A percentile compares a stretch with the other conserved stretches of the same genome.
Conservation (phyloP, 2,888 invertebrate genomes). For the Arge pagana region DNA sequence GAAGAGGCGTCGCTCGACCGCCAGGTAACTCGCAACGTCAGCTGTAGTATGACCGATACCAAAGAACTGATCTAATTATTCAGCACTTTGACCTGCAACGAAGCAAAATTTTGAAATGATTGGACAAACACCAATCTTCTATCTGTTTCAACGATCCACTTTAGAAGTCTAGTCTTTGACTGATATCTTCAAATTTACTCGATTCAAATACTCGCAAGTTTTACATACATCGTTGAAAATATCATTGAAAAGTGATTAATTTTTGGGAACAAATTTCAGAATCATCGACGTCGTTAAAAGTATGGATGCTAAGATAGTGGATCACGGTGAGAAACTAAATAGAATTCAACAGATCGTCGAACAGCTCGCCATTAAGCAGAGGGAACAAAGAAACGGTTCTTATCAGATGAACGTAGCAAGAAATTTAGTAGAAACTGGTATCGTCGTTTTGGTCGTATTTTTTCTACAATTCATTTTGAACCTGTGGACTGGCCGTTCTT, state of each 20-base stretch:
- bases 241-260: not conserved
- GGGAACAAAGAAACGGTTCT: constrained; percentile 45
- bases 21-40: too few species aligned
- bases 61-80: too few species aligned
- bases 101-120: not conserved
- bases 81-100: too few species aligned
- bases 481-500: constrained; percentile 39
- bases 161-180: not conserved
- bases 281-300: constrained; percentile 47
- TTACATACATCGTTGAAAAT: not conserved
- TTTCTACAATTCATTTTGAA: constrained; percentile 49
- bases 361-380: constrained; percentile 50
- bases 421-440: constrained; percentile 47
- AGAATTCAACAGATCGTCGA: constrained; percentile 52
- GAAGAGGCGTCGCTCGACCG: constrained; percentile 49
- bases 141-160: not conserved
- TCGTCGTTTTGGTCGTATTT: constrained; percentile 49
- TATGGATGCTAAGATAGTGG: constrained; percentile 46
- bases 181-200: not conserved
- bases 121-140: too few species aligned
- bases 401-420: constrained; percentile 45
- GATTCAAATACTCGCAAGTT: not conserved
- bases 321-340: constrained; percentile 51
- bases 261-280: constrained; percentile 33
- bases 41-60: too few species aligned